Conservation (phyloP, 2,888 invertebrate genomes). For the Sesia apiformis region DNA sequence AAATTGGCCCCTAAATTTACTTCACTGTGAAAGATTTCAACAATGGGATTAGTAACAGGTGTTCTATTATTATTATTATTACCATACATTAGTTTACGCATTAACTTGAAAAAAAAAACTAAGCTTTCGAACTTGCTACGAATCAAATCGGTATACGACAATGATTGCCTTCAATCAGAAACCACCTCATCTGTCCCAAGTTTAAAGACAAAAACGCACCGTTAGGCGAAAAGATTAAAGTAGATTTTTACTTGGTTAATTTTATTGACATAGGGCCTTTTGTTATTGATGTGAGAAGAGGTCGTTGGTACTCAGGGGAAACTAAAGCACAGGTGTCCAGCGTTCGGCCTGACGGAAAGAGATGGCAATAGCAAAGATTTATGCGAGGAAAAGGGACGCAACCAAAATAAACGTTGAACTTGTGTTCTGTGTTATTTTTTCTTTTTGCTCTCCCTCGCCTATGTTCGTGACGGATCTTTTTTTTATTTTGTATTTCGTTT, state of each 20-base stretch:
- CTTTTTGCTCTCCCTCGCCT: conserved; percentile 71
- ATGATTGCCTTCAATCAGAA: conserved; percentile 64
- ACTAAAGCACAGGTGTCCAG: conserved; percentile 75
- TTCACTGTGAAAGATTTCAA: conserved; percentile 33
- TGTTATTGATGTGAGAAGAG: conserved; percentile 41
- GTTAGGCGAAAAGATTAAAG: conserved; percentile 19
- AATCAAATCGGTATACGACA: conserved; percentile 74
- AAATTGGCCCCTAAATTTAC: conserved; percentile 33
- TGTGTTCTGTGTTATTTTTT: conserved; percentile 62
- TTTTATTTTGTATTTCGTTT: conserved; percentile 48
- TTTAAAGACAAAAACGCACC: conserved; percentile 21
- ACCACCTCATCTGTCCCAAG: conserved; percentile 58
- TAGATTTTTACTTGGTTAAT: conserved; percentile 23
- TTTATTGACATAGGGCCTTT: conserved; percentile 38
- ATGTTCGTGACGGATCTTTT: conserved; percentile 72
- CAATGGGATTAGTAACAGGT: conserved; percentile 66
- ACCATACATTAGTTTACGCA: conserved; percentile 67
- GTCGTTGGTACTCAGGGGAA: conserved; percentile 75
- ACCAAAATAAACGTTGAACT: conserved; percentile 75
- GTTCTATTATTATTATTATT: conserved; percentile 63
- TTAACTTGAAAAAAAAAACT: conserved; percentile 37
- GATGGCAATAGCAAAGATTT: conserved; percentile 28
- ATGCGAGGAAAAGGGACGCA: conserved; percentile 45
- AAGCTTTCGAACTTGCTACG: conserved; percentile 52
- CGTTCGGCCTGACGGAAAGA: conserved; percentile 56